phyloP scores from a whole-genome alignment of 2,113 vertebrate genomes.

The Dryoscopus gambensis region DNA sequence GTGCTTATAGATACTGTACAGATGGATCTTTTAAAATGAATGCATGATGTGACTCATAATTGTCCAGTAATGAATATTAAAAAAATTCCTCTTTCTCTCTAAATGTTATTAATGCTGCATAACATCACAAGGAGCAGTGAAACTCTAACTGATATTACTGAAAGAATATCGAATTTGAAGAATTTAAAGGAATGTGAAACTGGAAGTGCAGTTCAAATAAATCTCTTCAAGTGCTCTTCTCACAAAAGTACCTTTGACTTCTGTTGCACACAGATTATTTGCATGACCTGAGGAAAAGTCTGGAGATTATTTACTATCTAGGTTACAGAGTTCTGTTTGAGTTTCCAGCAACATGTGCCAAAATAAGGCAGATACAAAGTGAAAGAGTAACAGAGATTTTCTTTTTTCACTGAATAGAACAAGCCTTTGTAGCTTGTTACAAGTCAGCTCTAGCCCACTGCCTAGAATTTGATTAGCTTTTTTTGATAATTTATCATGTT shows the following conservation, averaged over 20 bases:
- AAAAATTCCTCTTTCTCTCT: background rate
- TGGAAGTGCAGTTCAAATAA: slow-evolving; percentile 21
- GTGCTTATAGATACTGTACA: background rate
- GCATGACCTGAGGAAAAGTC: slow-evolving; percentile 13
- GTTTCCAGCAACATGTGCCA: slow-evolving; percentile 40
- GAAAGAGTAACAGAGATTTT: background rate
- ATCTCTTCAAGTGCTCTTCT: slow-evolving; percentile 26
- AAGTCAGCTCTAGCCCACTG: background rate
- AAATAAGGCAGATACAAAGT: slow-evolving; percentile 3
- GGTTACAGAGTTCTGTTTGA: slow-evolving; percentile 20
- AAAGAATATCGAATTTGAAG: background rate
- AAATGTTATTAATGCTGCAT: background rate
- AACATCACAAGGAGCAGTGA: background rate
- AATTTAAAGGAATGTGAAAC: slow-evolving; percentile 38
- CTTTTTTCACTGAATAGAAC: background rate
- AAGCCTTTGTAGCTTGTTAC: slow-evolving; percentile 5
- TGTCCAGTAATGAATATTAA: background rate
- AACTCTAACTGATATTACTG: background rate
- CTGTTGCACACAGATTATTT: slow-evolving; percentile 2
- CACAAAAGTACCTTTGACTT: slow-evolving; percentile 44
- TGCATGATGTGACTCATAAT: background rate
- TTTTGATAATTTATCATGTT: background rate
- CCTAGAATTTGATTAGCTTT: background rate
- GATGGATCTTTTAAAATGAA: background rate
- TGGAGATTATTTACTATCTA: slow-evolving; percentile 44